Base-by-base conservation (phyloP, 2,113 vertebrate genomes). In the Chascanopsetta lugubris region DNA sequence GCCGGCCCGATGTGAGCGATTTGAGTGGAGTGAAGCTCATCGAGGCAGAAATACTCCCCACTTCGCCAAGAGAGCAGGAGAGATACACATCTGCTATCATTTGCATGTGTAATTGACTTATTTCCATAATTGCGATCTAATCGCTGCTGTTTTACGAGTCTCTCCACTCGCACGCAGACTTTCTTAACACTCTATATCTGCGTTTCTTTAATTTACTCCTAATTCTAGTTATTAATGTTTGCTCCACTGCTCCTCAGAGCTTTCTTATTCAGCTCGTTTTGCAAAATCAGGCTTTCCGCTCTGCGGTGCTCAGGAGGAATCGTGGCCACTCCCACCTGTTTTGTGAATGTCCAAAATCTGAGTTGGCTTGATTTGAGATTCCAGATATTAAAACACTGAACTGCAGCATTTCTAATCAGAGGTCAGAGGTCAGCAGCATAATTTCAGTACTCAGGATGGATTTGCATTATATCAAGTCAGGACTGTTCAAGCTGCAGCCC, bases 71-170 rank as follows among this genome's bases (percentile, higher is more conserved):
- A 30, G n/a, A 46, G 22, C 36, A n/a, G n/a, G n/a, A 59, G 60
- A 56, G 32, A 75, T 48, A 29, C 29, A 68, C 40, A 61, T 74
- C 64, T 59, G 29, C 29, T 27, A 45, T 65, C 55, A 56, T 60
- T 21, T 65, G 17, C 42, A 60, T 27, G 43, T 57, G 36, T 64
- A 61, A 54, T 47, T 32, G 38, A 20, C 50, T 59, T 38, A 71
- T 67, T 65, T 48, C 26, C 21, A 36, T 29, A 30, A 51, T 12
- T 61, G 21, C 66, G 34, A 66, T 72, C 59, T 51, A 69, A 69
- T 72, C 63, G 25, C 29, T 38, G 22, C 27, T 36, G 27, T 54
- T 27, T 61, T 27, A 51, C 30, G 20, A 42, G 0, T 48, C 49
- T 65, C n/a, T n/a, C n/a, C 4, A 40, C n/a, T 42, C n/a, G 22